Base-by-base conservation (phyloP, 2,797 vertebrate genomes). In the Danio aesculapii region DNA sequence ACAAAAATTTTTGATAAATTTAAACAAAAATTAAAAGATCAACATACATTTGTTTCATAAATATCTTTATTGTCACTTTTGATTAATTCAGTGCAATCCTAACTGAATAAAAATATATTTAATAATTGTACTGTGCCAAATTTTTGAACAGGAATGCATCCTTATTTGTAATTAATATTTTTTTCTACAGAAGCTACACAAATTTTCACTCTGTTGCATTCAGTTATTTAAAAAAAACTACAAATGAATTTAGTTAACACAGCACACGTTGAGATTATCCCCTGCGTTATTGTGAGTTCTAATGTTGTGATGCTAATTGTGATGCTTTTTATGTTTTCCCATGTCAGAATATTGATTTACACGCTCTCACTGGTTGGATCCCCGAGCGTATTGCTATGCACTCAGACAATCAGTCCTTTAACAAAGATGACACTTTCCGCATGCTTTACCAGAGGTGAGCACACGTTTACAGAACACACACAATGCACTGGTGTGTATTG, bases 371-470 rank as follows among this genome's bases (percentile, higher is more conserved):
- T n/a, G 98, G 97, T 19, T 99, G 98, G 98, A 98, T 99, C 91
- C 98, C 98, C 11, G 98, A 99, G 90, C 96, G 98, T 86, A 99
- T 99, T 68, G 98, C 98, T 57, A 99, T 99, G 98, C 98, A 99
- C 91, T 99, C 98, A 71, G 98, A 99, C 92, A 99, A 98, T 92
- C 98, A 99, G 83, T 92, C 95, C 2, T 99, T 99, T 92, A 97
- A 94, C 90, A 97, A 96, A 86, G 96, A 99, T 0, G 96, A 92
- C 90, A 96, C 95, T 66, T 99, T 99, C 93, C 96, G 97, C 76
- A 99, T 99, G 98, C 95, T 99, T 64, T 96, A 95, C 92, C 97
- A 99, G 91, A 98, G 98, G 98, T 98, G 88, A 88, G 44, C 43
- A 41, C 47, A 69, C 53, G 57, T 47, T 19, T 14, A 14, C 14